Evolutionary conservation across 2,113 vertebrate genomes (phyloP).

Genomic region (Stegastes partitus): DNA sequence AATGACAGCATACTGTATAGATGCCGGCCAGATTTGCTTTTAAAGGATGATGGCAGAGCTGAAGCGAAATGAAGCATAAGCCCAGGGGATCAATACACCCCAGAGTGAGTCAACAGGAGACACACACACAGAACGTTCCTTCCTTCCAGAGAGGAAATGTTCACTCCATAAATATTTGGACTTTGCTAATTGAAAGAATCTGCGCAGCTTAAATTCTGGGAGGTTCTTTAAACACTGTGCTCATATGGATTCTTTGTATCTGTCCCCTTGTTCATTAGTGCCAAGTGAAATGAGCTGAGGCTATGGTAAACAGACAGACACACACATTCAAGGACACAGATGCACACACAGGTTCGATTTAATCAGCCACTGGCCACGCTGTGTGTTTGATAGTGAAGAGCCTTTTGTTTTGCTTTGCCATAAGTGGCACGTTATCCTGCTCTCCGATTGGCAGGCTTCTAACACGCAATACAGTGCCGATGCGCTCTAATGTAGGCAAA

Average conservation of each 20-base stretch:
- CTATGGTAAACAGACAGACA: conserved; percentile 46
- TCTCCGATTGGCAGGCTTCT: conserved; percentile 35
- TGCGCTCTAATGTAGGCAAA: conserved; percentile 47
- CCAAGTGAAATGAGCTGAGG: conserved; percentile 74
- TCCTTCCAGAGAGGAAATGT: conserved; percentile 82
- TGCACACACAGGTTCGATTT: conserved; percentile 41
- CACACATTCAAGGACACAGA: conserved; percentile 24
- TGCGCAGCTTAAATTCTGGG: conserved; percentile 70
- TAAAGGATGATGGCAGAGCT: conserved; percentile 49
- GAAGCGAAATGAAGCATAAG: conserved; percentile 59
- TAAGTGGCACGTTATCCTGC: conserved; percentile 23
- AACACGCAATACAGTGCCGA: conserved; percentile 38
- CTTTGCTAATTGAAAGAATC: conserved; percentile 83
- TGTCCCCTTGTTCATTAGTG: conserved; percentile 72
- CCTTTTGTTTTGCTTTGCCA: conserved; percentile 59
- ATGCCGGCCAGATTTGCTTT: conserved; percentile 40
- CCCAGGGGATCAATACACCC: conserved; percentile 67
- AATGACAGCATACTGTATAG: neutral
- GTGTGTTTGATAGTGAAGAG: conserved; percentile 44
- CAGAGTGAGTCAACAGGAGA: conserved; percentile 66
- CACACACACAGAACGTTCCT: conserved; percentile 52
- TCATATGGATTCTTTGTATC: conserved; percentile 74
- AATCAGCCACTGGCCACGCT: conserved; percentile 28
- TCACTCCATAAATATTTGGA: conserved; percentile 84
- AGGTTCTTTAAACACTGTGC: conserved; percentile 77